Conservation (phyloP, 2,113 vertebrate genomes). For the Climacteris rufus region DNA sequence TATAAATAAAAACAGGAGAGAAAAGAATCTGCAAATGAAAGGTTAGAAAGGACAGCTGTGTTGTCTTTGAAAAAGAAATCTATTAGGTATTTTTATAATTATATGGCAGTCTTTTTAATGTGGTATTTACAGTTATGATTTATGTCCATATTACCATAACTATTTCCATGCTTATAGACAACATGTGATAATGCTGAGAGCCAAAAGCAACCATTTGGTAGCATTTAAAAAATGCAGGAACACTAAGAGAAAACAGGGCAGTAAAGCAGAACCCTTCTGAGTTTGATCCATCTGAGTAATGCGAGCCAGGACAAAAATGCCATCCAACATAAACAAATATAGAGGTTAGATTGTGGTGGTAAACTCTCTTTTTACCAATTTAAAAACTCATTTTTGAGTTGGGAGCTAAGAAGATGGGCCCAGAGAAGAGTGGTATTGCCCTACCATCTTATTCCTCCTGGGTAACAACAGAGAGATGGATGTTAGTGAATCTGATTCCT, state of each 20-base stretch:
- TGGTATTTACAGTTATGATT: slow-evolving; percentile 66
- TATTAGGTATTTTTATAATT: slow-evolving; percentile 70
- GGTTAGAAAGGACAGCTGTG: slow-evolving; percentile 57
- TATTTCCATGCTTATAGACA: slow-evolving; percentile 62
- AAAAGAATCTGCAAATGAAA: slow-evolving; percentile 58
- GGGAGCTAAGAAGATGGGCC: background rate
- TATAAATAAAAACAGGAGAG: slow-evolving; percentile 61
- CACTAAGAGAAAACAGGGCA: slow-evolving; percentile 44
- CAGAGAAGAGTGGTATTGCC: background rate
- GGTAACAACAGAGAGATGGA: background rate
- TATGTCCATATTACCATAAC: slow-evolving; percentile 55
- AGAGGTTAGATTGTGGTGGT: background rate
- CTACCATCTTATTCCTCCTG: background rate
- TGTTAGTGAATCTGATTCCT: background rate
- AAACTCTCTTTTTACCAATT: slow-evolving; percentile 34
- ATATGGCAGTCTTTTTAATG: slow-evolving; percentile 56
- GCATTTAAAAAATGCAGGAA: slow-evolving; percentile 59
- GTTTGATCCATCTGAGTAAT: slow-evolving; percentile 4
- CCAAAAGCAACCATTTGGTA: slow-evolving; percentile 62
- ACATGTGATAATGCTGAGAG: slow-evolving; percentile 50
- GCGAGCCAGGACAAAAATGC: slow-evolving; percentile 15
- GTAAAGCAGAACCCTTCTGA: slow-evolving; percentile 39
- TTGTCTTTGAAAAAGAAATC: slow-evolving; percentile 62
- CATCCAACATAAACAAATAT: slow-evolving; percentile 36
- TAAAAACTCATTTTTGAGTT: background rate